A percentile compares a stretch with the other conserved stretches of the same genome.
Conservation (phyloP, 2,888 invertebrate species). For the Sinotaia quadrata region DNA sequence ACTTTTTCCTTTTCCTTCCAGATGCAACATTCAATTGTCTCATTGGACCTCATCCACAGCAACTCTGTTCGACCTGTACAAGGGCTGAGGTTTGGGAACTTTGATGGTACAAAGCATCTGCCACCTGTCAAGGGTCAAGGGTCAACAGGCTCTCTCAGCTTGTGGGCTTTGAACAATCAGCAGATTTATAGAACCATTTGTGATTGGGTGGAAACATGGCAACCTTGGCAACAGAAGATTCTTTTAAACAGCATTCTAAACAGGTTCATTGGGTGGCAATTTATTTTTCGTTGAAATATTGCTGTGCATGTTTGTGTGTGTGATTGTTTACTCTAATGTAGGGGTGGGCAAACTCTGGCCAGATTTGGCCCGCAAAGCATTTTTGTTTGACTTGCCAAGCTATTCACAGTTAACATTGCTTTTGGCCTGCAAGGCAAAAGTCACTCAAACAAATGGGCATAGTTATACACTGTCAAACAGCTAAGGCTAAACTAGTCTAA, state of each 20-base stretch:
- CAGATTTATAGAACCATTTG: slow-evolving; percentile 60
- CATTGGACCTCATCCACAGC: slow-evolving; percentile 50
- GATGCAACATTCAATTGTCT: slow-evolving; percentile 56
- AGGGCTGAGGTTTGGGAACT: slow-evolving; percentile 60
- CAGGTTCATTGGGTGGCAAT: slow-evolving; percentile 44
- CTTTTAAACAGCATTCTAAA: slow-evolving; percentile 64
- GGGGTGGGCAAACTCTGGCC: no score
- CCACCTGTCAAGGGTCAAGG: slow-evolving; percentile 43
- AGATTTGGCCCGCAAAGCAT: no score
- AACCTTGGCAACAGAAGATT: slow-evolving; percentile 65
- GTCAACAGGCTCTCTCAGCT: slow-evolving; percentile 16
- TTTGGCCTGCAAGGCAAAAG: no score
- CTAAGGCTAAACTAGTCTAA: no score
- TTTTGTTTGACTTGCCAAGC: no score
- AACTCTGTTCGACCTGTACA: slow-evolving; percentile 48
- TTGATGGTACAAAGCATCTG: slow-evolving; percentile 55
- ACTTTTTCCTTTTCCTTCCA: no score
- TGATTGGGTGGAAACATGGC: slow-evolving; percentile 65
- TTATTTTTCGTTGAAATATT: slow-evolving; percentile 18
- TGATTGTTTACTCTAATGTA: no score
- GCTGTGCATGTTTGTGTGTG: no score
- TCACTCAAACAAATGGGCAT: no score
- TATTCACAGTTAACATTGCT: no score
- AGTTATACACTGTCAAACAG: no score
- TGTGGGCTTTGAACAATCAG: slow-evolving; percentile 57